Evolutionary conservation across 2,113 vertebrate genomes (phyloP).

Genomic region (Pseudorasbora parva): DNA sequence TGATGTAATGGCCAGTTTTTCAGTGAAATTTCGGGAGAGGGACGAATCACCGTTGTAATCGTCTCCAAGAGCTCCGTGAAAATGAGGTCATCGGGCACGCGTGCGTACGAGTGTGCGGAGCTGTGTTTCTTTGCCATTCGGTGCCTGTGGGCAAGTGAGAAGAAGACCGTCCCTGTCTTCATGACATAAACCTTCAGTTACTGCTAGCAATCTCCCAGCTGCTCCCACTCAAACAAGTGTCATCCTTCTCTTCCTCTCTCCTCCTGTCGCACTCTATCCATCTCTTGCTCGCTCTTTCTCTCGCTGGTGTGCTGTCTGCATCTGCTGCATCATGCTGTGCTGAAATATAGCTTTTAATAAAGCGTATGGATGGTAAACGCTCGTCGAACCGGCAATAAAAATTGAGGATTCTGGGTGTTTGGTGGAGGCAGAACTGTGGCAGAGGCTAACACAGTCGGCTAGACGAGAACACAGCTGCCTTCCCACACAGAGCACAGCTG

Average conservation of each 20-base stretch:
- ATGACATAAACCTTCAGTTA: constrained; percentile 47
- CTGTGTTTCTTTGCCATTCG: constrained; percentile 10
- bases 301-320: constrained; percentile 21
- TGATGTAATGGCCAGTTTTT: constrained; percentile 65
- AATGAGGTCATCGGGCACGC: constrained; percentile 33
- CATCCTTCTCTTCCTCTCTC: constrained; percentile 8
- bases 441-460: constrained; percentile 53
- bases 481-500: constrained; percentile 43
- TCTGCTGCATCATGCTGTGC: constrained; percentile 51
- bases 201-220: constrained; percentile 38
- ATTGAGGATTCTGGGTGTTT: constrained; percentile 68
- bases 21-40: constrained; percentile 58
- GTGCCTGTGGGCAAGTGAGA: constrained; percentile 18
- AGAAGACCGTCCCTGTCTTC: constrained; percentile 14
- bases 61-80: constrained; percentile 39
- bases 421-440: constrained; percentile 69
- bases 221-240: constrained; percentile 21
- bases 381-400: constrained; percentile 73
- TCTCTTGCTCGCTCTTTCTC: constrained; percentile 19
- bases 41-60: constrained; percentile 30
- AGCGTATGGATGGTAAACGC: constrained; percentile 70
- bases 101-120: background rate
- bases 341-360: constrained; percentile 83
- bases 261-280: constrained; percentile 6
- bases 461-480: constrained; percentile 59